Evolutionary conservation across 2,113 vertebrate genomes (phyloP).

Genomic region (Delphinapterus leucas): DNA sequence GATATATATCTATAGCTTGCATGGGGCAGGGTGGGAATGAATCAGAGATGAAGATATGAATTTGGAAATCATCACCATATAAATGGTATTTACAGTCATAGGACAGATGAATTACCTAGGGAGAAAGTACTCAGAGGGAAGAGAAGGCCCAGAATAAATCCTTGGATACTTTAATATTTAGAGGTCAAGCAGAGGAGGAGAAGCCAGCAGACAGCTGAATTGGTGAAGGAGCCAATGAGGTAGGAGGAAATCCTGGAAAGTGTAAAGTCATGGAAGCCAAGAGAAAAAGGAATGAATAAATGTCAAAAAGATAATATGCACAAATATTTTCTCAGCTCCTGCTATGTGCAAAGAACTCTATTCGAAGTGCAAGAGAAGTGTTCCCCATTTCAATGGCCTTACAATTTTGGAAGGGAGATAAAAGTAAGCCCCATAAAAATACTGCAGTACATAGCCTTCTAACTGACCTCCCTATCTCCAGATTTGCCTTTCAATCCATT

Average conservation of each 20-base stretch:
- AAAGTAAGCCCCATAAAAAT: conserved; percentile 34
- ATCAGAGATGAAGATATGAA: neutral
- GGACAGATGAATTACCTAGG: neutral
- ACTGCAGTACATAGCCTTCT: neutral
- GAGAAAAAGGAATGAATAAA: conserved; percentile 39
- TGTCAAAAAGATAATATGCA: conserved; percentile 13
- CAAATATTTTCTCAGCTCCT: conserved; percentile 41
- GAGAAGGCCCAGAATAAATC: conserved; percentile 19
- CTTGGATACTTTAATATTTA: neutral
- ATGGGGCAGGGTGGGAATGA: neutral
- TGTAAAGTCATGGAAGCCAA: neutral
- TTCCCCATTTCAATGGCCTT: neutral
- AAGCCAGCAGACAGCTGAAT: conserved; percentile 3
- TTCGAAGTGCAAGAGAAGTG: neutral
- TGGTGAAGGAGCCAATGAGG: neutral
- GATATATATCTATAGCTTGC: neutral
- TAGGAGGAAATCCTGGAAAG: neutral
- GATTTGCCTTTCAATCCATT: neutral
- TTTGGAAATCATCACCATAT: conserved; percentile 19
- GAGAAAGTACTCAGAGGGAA: neutral
- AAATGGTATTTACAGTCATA: neutral
- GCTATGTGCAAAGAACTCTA: conserved; percentile 13
- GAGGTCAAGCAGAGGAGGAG: neutral
- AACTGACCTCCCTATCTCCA: neutral
- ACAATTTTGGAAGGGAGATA: conserved; percentile 20